Base-by-base conservation (phyloP, 2,113 vertebrate species). In the Candoia aspera region DNA sequence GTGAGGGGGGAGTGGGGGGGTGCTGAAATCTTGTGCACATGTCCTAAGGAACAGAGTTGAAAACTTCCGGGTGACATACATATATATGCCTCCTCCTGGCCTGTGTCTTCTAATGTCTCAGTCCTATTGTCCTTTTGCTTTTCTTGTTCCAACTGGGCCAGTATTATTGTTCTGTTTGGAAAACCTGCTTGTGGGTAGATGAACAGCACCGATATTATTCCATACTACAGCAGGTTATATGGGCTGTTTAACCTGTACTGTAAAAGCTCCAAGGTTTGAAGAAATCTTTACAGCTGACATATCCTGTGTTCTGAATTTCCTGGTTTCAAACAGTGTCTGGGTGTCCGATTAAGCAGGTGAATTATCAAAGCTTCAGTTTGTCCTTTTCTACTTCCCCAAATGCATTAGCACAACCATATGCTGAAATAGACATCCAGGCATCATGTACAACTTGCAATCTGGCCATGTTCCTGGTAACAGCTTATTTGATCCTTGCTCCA, bases 401-500 rank as follows among this genome's bases (percentile, higher is more conserved):
- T 23, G 86, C 42, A n/a, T 79, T 59, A 49, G 54, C 57, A n/a
- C 1, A 15, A 68, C 54, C 84, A 58, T 91, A 64, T n/a, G 62
- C 91, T 58, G 86, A 91, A 91, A 88, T 91, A 79, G 17, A 79
- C 53, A 57, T 86, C 23, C 11, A 37, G 46, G 49, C 57, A 11
- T 87, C 86, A 83, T 42, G 26, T 49, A 79, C 54, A 59, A 83
- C 33, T 83, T 79, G 64, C 86, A 59, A 59, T 87, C 86, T 83
- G 64, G 24, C 85, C 62, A 37, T 79, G 86, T 87, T 87, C 64
- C 24, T 58, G 87, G 79, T 88, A 79, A 88, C 23, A 21, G 4
- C 54, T 79, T 88, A 59, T 91, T 91, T 91, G 86, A 87, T 91
- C 59, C 86, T 87, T 87, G 62, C 5, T 87, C 49, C 37, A 83